Evolutionary conservation across 2,888 invertebrate species (phyloP).

Genomic region (Omphaloscelis lunosa): DNA sequence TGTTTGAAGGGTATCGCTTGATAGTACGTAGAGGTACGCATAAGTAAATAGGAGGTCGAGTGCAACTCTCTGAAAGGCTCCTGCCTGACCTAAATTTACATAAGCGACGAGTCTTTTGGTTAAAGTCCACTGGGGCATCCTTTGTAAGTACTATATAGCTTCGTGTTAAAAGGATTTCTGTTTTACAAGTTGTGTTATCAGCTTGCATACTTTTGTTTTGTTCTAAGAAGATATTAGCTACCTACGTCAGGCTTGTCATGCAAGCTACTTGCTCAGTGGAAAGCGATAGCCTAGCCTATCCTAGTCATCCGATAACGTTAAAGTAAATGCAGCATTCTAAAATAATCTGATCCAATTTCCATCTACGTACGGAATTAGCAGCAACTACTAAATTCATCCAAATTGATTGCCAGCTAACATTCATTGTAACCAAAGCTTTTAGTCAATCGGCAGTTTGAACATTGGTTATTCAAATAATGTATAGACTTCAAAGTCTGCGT

Average conservation of each 20-base stretch:
- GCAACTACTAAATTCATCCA: slow-evolving; percentile 7
- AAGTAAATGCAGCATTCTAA: background rate
- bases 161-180: background rate
- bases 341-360: too few species aligned
- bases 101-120: slow-evolving; percentile 7
- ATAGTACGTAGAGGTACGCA: background rate
- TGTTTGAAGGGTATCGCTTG: background rate
- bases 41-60: slow-evolving; percentile 18
- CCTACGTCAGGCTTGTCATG: background rate
- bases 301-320: background rate
- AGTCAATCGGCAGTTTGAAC: slow-evolving; percentile 21
- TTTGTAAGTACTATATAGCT: background rate
- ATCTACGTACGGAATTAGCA: too few species aligned
- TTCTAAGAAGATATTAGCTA: background rate
- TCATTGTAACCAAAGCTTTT: slow-evolving; percentile 13
- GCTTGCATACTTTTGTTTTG: background rate
- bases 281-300: too few species aligned
- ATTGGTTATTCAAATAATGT: slow-evolving; percentile 20
- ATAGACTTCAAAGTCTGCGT: slow-evolving; percentile 8
- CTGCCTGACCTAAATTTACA: slow-evolving; percentile 27
- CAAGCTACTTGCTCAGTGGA: background rate
- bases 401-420: slow-evolving; percentile 18
- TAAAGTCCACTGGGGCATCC: background rate
- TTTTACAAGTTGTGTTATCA: background rate
- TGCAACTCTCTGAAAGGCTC: slow-evolving; percentile 27